A percentile compares a stretch with the other conserved stretches of the same genome.
phyloP scores from a whole-genome alignment of 1,140 invertebrate genomes.

The Lordiphosa collinella region DNA sequence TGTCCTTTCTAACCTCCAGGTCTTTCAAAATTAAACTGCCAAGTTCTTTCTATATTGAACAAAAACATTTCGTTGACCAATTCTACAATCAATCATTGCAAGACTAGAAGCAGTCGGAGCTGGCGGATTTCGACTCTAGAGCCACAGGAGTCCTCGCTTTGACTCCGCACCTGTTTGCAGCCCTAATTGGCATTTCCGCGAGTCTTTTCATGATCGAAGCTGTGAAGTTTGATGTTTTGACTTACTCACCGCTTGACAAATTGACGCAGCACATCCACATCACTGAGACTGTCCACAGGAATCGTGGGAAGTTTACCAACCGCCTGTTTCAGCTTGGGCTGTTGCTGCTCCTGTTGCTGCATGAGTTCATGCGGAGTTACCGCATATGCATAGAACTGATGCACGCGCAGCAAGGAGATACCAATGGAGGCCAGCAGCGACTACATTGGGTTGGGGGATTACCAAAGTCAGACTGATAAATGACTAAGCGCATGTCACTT shows the following conservation, averaged over 20 bases:
- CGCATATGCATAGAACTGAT: constrained; percentile 82
- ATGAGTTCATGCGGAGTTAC: constrained; percentile 84
- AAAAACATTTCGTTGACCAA: too few species aligned
- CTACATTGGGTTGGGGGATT: constrained; percentile 15
- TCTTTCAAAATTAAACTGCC: too few species aligned
- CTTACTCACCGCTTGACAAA: constrained; percentile 81
- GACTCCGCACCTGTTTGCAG: too few species aligned
- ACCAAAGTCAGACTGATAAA: constrained; percentile 33
- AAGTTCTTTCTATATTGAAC: too few species aligned
- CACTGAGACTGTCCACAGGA: constrained; percentile 84
- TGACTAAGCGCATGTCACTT: constrained; percentile 38
- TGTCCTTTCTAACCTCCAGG: too few species aligned
- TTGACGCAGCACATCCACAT: constrained; percentile 84
- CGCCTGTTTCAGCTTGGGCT: constrained; percentile 26
- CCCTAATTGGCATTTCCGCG: background rate
- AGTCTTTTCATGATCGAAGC: background rate
- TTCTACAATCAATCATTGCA: too few species aligned
- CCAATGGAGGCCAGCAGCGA: constrained; percentile 57
- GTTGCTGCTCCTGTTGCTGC: constrained; percentile 81
- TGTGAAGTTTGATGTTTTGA: background rate
- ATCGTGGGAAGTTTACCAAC: constrained; percentile 81
- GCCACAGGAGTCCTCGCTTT: too few species aligned
- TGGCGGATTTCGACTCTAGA: too few species aligned
- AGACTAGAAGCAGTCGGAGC: too few species aligned
- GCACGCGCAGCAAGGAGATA: constrained; percentile 67